A percentile compares a stretch with the other conserved stretches of the same genome.
Evolutionary conservation across 2,113 vertebrate species (phyloP).

Genomic region (Ictalurus punctatus): DNA sequence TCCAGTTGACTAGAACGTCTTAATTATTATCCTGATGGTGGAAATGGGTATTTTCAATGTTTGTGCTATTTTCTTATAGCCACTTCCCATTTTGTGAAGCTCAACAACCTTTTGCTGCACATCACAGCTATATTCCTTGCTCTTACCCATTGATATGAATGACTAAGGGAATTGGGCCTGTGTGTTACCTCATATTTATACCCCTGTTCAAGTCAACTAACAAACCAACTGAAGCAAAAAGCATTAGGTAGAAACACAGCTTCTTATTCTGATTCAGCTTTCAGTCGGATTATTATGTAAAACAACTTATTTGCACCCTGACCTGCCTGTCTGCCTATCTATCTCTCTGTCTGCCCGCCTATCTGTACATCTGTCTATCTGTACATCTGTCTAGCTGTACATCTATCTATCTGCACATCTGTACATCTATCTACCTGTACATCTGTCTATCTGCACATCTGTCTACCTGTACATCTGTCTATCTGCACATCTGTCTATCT

Average conservation of each 20-base stretch:
- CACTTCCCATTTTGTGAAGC: too few species aligned
- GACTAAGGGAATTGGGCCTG: too few species aligned
- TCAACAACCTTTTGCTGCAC: too few species aligned
- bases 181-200: too few species aligned
- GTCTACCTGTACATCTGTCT: neutral
- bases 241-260: neutral
- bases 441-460: neutral
- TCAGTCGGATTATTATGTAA: neutral
- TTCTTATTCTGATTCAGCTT: neutral
- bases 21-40: too few species aligned
- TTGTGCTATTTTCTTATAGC: too few species aligned
- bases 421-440: neutral
- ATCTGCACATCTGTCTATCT: too few species aligned
- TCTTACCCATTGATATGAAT: too few species aligned
- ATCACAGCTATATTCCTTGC: too few species aligned
- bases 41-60: too few species aligned
- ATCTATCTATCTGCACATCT: neutral
- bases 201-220: too few species aligned
- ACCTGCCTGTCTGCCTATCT: neutral
- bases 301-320: neutral
- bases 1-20: too few species aligned
- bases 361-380: neutral
- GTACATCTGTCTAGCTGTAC: neutral
- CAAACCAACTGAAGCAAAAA: neutral
- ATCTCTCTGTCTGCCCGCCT: neutral